These are phyloP conservation scores for Acanthisitta chloris DNA, from an alignment of 2,113 vertebrate species.

Conservation along the genomic window DNA sequence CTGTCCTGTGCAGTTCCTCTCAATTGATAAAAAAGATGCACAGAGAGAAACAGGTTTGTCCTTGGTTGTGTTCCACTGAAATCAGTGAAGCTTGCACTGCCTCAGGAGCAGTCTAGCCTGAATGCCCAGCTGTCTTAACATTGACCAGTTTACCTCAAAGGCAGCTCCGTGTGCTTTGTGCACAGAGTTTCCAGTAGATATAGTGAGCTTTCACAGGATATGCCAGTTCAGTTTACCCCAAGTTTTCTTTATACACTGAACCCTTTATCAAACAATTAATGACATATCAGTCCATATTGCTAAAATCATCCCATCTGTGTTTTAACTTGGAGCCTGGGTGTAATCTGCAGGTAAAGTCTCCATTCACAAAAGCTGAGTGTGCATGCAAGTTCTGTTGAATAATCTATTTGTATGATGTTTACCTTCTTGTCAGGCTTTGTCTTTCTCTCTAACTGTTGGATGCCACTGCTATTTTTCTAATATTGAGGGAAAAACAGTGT, in stretches of 20 bases:
- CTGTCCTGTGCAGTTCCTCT: background rate
- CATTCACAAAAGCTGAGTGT: background rate
- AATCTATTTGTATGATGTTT: background rate
- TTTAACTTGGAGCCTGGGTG: background rate
- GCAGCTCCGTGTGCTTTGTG: rapidly evolving
- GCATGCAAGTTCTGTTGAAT: background rate
- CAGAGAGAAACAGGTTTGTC: rapidly evolving
- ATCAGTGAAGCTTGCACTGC: background rate
- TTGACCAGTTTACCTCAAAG: rapidly evolving
- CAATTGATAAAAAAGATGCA: background rate
- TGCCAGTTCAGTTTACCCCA: background rate
- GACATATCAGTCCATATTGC: rapidly evolving
- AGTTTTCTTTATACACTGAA: background rate
- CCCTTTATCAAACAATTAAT: background rate
- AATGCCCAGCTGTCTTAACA: rapidly evolving
- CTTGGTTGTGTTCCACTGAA: background rate
- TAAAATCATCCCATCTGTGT: background rate
- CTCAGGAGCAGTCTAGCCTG: background rate
- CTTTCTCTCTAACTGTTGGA: background rate
- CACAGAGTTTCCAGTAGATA: background rate
- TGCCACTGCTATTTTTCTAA: background rate
- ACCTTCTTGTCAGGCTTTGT: background rate
- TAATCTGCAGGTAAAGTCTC: background rate
- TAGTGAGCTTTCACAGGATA: background rate
- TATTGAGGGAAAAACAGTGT: background rate